A percentile compares a stretch with the other conserved stretches of the same genome.
phyloP scores from a whole-genome alignment of 2,113 vertebrate species.

The Copsychus sechellarum region DNA sequence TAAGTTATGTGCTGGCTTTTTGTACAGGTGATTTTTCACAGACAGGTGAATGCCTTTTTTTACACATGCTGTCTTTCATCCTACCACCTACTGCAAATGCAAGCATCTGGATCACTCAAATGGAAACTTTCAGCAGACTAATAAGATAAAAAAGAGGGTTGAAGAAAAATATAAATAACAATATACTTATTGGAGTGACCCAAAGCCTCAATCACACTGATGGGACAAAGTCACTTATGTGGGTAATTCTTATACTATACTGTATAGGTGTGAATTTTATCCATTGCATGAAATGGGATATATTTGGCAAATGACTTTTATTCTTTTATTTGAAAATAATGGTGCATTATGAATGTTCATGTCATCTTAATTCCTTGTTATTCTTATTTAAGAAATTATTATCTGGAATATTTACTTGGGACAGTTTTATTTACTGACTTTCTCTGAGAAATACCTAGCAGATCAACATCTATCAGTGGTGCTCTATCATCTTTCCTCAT shows the following conservation, averaged over 20 bases:
- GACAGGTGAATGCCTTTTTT: background rate
- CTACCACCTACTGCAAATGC: background rate
- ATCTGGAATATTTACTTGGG: background rate
- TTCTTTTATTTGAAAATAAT: background rate
- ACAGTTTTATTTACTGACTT: background rate
- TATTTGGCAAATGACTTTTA: background rate
- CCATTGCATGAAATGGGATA: background rate
- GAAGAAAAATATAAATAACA: background rate
- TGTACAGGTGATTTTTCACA: background rate
- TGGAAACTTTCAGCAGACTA: background rate
- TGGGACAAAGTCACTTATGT: background rate
- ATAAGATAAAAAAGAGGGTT: accelerated
- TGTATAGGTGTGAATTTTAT: background rate
- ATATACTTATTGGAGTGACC: background rate
- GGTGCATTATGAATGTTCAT: background rate
- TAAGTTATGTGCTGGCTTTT: background rate
- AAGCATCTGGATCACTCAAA: background rate
- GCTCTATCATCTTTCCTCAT: background rate
- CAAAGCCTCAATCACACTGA: background rate
- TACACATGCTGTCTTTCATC: background rate
- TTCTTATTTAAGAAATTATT: background rate
- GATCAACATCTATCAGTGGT: background rate
- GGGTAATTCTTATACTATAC: background rate
- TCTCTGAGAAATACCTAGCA: background rate
- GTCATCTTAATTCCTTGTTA: background rate